Percentiles rank a stretch among this genome's conserved stretches.
Conservation (phyloP, 2,888 invertebrate species). For the Coleophora flavipennella region DNA sequence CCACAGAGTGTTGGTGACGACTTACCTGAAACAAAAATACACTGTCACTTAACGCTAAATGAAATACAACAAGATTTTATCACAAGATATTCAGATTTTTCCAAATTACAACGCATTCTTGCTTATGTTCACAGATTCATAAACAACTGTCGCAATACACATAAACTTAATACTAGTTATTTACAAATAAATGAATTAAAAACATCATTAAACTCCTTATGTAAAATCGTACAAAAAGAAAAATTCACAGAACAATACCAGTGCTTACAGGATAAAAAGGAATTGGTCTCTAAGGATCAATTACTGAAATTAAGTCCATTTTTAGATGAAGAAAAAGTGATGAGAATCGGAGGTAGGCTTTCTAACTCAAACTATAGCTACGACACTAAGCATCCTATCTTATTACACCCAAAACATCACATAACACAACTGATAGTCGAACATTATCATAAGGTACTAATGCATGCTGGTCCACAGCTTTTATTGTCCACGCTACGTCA, state of each 20-base stretch:
- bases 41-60: not conserved
- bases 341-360: not conserved
- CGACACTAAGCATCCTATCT: not conserved
- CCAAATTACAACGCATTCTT: constrained; percentile 5
- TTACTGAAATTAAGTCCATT: constrained; percentile 5
- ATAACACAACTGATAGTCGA: not conserved
- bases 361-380: not conserved
- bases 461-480: not conserved
- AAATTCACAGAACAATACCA: not conserved
- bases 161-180: not conserved
- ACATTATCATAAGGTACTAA: not conserved
- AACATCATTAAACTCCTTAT: not conserved
- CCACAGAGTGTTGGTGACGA: not conserved
- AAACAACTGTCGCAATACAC: constrained; percentile 7
- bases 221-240: not conserved
- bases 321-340: not conserved
- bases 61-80: not conserved
- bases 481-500: not conserved
- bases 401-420: not conserved
- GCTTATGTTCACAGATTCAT: constrained; percentile 11
- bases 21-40: constrained; percentile 3
- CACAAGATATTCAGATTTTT: constrained; percentile 2
- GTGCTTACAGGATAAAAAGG: constrained; percentile 1
- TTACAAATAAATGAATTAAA: not conserved
- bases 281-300: not conserved